Evolutionary conservation across 2,888 invertebrate species (phyloP), one percentile per base, ranked within the genome.

Genomic region (Stenurella melanura): DNA sequence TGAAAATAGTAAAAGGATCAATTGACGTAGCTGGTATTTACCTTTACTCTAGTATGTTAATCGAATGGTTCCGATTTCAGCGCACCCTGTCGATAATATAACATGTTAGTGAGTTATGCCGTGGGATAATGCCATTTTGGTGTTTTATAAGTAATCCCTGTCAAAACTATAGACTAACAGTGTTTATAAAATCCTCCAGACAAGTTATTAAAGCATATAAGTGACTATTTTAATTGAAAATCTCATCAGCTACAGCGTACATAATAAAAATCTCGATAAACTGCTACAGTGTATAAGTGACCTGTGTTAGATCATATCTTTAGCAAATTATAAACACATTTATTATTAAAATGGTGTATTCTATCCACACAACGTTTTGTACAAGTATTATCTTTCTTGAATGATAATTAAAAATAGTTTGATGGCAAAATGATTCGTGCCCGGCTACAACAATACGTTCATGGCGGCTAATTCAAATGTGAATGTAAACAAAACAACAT

Each of bases 391-490:
- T 63, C 34, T 50, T 66, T 60, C n/a, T 19, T 17, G 30, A 73
- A 74, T 66, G 57, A 54, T 38, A 64, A 58, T 70, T 69, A 61
- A 61, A 76, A 76, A 77, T 50, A 54, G 67, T 54, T 67, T 54
- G 50, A 61, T 73, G 18, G 60, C 10, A 66, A 75, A 63, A 72
- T 74, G 71, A 57, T 68, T 74, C 38, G 74, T 77, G 74, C 87
- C 87, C 86, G 87, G 84, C 81, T 75, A 77, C 73, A 74, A 77
- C 73, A 80, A 84, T 74, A 69, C 42, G 63, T 77, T 73, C 71
- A 86, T 86, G 87, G 87, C 87, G 86, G 85, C 83, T 80, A 78
- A 84, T 87, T 87, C 82, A 83, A 87, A 86, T 76, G 78, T 76
- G 75, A 73, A 80, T 82, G 82, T 84, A 84, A 84, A 85, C 85